A percentile compares a stretch with the other conserved stretches of the same genome.
Conservation (phyloP, 2,888 invertebrate species). For the Anthophora plumipes region DNA sequence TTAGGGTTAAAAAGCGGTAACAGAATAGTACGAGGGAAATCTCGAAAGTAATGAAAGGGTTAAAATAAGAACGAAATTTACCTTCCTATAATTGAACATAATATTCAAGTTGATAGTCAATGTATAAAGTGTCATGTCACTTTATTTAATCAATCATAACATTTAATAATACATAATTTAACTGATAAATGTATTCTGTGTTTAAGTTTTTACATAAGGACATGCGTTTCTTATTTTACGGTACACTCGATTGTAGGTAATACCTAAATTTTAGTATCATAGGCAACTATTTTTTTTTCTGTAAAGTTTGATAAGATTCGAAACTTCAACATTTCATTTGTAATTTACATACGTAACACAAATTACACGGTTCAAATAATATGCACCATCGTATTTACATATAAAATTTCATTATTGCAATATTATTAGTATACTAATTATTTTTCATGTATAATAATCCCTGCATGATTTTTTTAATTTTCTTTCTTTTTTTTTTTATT, state of each 20-base stretch:
- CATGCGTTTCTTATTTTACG: constrained; percentile 82
- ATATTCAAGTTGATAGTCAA: constrained; percentile 73
- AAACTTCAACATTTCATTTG: constrained; percentile 80
- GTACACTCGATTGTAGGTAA: constrained; percentile 82
- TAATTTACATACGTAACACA: constrained; percentile 81
- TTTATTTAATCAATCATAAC: constrained; percentile 84
- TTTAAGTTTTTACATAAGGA: constrained; percentile 82
- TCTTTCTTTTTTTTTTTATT: no score
- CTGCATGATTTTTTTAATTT: constrained; percentile 44
- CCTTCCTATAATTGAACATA: constrained; percentile 17
- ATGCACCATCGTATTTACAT: constrained; percentile 69
- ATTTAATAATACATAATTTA: constrained; percentile 84
- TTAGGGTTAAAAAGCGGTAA: no score
- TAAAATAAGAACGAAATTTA: no score
- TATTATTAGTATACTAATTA: constrained; percentile 59
- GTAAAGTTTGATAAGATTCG: constrained; percentile 83
- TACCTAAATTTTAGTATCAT: constrained; percentile 80
- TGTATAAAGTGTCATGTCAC: constrained; percentile 82
- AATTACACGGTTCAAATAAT: constrained; percentile 66
- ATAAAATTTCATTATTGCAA: constrained; percentile 68
- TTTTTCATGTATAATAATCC: constrained; percentile 51
- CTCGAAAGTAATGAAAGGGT: no score
- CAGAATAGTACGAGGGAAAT: no score
- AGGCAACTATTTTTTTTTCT: constrained; percentile 82
- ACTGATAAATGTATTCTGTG: constrained; percentile 81